Base-by-base conservation (phyloP, 2,797 vertebrate species). In the Capromys pilorides region DNA sequence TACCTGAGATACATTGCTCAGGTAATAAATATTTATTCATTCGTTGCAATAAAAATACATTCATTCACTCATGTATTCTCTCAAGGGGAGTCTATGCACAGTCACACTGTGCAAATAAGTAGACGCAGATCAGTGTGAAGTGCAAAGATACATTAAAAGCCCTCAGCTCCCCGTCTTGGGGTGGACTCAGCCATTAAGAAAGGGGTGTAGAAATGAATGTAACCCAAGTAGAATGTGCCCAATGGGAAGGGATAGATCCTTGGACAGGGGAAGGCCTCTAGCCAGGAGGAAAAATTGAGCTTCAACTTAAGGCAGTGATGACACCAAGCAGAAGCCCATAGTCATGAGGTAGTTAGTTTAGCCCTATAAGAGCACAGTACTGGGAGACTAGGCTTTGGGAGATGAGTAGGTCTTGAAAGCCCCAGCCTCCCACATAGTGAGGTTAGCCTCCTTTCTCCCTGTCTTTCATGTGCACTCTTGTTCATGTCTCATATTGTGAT, bases 101-200 rank as follows among this genome's bases (percentile, higher is more conserved):
- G 57, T 69, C 8, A 36, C 11, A 16, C 6, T 33, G 18, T 31
- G 5, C 2, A 13, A 51, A 64, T 7, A 75, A 18, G 39, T 14
- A 6, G 31, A 28, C 3, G 2, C 0, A 13, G 86, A 16, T 31
- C 31, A 2, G 45, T 0, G 10, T 12, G 5, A 2, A n/a, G 36
- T 26, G 33, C 33, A 28, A 75, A 31, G 24, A 7, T 3, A 59
- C 9, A 45, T 41, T 6, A 11, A 36, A 81, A 39, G 73, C 13
- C 36, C 57, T 64, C 4, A 0, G 18, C 3, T 31, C 5, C 8
- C 2, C 41, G 41, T 28, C 16, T 33, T 5, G 31, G n/a, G 13
- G 80, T 31, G 12, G 41, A 64, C 2, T 8, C 2, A 6, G 4
- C 61, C 66, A 59, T 36, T 16, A 69, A 69, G 7, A 59, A 10